Percentiles rank a stretch among this genome's conserved stretches.
phyloP scores from a whole-genome alignment of 2,797 vertebrate genomes.

The Petrocephalus schoutedeni region DNA sequence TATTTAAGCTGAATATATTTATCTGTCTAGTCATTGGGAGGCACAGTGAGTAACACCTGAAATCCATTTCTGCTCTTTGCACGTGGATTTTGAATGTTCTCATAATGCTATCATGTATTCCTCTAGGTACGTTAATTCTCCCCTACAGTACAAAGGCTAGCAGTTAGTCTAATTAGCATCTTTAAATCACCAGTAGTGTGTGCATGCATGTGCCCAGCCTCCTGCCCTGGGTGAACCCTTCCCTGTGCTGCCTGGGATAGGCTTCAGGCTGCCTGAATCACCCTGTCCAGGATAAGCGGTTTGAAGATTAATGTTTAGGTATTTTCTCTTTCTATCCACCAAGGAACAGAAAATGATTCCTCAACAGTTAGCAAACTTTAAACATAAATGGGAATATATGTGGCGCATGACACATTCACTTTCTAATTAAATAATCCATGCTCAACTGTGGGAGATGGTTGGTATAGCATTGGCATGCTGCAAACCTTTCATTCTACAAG shows the following conservation, averaged over 20 bases:
- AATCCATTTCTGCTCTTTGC: background rate
- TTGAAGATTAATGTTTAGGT: background rate
- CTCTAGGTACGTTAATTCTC: background rate
- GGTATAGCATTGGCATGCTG: background rate
- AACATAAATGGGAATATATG: too few relatives aligned
- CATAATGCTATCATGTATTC: background rate
- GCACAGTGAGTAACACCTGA: background rate
- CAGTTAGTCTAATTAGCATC: background rate
- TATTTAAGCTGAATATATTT: too few relatives aligned
- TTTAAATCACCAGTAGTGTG: background rate
- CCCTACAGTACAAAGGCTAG: background rate
- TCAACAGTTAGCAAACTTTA: background rate
- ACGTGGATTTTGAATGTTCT: background rate
- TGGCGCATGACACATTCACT: background rate
- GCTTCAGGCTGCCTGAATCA: background rate
- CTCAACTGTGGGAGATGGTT: background rate
- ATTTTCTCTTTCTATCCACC: background rate
- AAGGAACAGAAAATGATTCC: background rate
- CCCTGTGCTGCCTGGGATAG: background rate
- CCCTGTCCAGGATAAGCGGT: background rate
- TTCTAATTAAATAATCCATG: constrained; percentile 16
- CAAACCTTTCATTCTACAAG: background rate
- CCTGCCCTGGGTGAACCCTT: background rate
- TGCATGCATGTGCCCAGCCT: background rate
- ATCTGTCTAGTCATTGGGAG: background rate